phyloP scores from a whole-genome alignment of 2,888 invertebrate species.

The Ecdyonurus torrentis region DNA sequence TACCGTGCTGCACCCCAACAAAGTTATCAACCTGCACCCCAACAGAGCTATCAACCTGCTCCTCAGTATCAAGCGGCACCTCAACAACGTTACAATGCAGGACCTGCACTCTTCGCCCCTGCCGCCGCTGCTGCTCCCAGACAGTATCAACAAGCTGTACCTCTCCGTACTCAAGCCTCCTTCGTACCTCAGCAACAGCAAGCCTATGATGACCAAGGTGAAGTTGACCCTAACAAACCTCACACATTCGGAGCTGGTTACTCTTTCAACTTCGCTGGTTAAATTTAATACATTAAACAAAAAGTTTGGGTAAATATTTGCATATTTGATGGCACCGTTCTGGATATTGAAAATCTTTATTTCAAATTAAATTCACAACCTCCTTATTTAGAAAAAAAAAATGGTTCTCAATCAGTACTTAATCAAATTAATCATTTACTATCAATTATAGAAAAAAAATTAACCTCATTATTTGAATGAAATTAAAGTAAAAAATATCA shows the following conservation, averaged over 20 bases:
- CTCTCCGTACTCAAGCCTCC: slow-evolving; percentile 18
- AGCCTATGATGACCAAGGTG: slow-evolving; percentile 23
- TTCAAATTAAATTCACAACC: too few species aligned
- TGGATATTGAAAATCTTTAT: too few species aligned
- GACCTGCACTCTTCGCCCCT: slow-evolving; percentile 13
- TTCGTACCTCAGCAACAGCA: slow-evolving; percentile 22
- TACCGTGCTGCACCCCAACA: slow-evolving; percentile 6
- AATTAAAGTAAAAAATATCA: too few species aligned
- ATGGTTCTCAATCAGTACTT: too few species aligned
- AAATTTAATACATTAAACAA: too few species aligned
- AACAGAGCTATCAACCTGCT: not conserved
- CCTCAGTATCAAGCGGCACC: slow-evolving; percentile 14
- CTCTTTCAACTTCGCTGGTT: slow-evolving; percentile 42
- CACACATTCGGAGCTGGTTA: slow-evolving; percentile 44
- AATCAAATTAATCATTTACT: too few species aligned
- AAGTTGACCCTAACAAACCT: slow-evolving; percentile 20
- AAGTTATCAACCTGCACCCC: slow-evolving; percentile 8
- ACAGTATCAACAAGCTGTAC: slow-evolving; percentile 4
- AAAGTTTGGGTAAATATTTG: too few species aligned
- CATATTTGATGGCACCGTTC: too few species aligned
- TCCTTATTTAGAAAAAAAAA: too few species aligned
- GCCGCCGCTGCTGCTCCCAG: not conserved
- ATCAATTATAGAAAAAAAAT: too few species aligned
- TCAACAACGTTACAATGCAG: slow-evolving; percentile 14
- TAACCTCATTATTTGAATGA: too few species aligned